Evolutionary conservation across 2,797 vertebrate genomes (phyloP), one percentile per base, ranked within the genome.

Genomic region (Alauda arvensis): DNA sequence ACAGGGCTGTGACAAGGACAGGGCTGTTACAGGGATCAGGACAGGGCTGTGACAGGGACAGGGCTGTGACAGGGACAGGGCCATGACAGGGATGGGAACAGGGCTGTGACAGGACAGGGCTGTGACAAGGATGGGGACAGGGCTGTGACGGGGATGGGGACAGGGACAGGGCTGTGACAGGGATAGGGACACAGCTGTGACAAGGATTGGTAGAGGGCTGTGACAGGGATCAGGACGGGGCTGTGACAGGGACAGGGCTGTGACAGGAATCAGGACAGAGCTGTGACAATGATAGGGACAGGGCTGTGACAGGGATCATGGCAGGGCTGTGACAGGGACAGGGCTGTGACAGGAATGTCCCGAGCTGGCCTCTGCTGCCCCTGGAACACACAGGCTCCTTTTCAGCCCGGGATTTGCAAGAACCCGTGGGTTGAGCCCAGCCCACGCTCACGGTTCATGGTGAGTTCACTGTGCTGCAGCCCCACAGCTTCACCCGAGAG

Each of bases 381-480:
- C 66, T 15, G 4, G 25, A 48, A 43, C 83, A 89, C 83, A 87
- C 34, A 1, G 33, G 68, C 61, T 89, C 37, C 92, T 85, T 75
- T 87, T 70, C 88, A 95, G 92, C 65, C 34, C 8, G 66, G 90
- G 77, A 67, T 88, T 68, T 93, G 95, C 94, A 95, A 91, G 90
- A 77, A 90, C 14, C 60, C 40, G 93, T 95, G 93, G 80, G 80
- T 48, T 93, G 74, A 92, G 85, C 63, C 3, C 3, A 72, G 85
- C 84, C 92, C 40, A 80, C 89, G 83, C 95, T 75, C 40, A 3
- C 82, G 57, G 96, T 91, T 96, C 95, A 96, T 74, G 5, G 72
- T 4, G 34, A 94, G 76, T 90, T 95, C 90, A 72, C 80, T 82
- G 83, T 40, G 56, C 43, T 29, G 94, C 87, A 79, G 63, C 77